Conservation (phyloP, 2,797 vertebrate species). For the Lophotriccus pileatus region DNA sequence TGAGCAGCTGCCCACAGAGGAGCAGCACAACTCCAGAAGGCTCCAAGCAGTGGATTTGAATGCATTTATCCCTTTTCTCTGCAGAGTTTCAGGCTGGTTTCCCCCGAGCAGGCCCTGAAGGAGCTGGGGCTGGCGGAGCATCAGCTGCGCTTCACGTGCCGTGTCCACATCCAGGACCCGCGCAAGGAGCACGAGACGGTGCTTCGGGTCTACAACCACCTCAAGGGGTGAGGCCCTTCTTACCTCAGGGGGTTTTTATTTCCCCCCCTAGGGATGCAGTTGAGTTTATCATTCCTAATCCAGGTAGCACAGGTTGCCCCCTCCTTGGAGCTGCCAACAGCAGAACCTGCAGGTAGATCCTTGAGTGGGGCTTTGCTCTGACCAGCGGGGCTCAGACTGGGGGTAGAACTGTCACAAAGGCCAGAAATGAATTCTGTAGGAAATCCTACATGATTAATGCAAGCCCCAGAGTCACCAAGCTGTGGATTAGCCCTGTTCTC, state of each 20-base stretch:
- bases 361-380: background rate
- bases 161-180: constrained; percentile 89
- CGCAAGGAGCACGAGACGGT: constrained; percentile 90
- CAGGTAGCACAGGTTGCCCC: background rate
- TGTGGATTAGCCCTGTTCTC: fast-evolving
- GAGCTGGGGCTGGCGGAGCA: constrained; percentile 94
- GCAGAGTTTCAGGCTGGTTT: constrained; percentile 90
- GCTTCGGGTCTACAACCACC: constrained; percentile 86
- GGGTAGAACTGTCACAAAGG: background rate
- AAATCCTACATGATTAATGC: fast-evolving
- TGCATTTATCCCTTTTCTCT: background rate
- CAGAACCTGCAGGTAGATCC: fast-evolving
- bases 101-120: constrained; percentile 92
- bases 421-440: background rate
- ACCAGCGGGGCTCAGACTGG: background rate
- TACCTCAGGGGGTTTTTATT: fast-evolving
- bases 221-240: constrained; percentile 81
- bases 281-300: fast-evolving
- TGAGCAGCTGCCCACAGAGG: background rate
- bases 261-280: background rate
- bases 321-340: background rate
- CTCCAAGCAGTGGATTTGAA: fast-evolving
- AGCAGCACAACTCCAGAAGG: fast-evolving
- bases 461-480: background rate
- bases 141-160: constrained; percentile 95